Base-by-base conservation (phyloP, 2,113 vertebrate species). In the Oryzias javanicus region DNA sequence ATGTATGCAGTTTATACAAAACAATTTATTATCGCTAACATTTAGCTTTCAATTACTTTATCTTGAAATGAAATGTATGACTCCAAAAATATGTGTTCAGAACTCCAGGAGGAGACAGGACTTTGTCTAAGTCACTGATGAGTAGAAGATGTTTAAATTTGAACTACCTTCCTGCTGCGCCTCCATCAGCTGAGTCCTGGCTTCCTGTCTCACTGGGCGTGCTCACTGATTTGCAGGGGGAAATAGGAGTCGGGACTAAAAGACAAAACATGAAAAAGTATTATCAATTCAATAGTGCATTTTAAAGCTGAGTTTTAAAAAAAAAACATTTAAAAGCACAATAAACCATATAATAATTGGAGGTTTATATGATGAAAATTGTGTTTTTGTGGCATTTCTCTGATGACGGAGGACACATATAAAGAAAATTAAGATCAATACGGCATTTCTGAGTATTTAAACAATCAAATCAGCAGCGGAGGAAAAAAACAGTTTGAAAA, bases 211-310 rank as follows among this genome's bases (percentile, higher is more conserved):
- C 97, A 82, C 97, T 98, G 89, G 95, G 95, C n/a, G 96, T 97
- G 93, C 96, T 97, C 94, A 95, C 89, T 87, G 96, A 97, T 92
- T 98, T 99, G 86, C 95, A 97, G 76, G 97, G 96, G 88, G 96
- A 98, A 93, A 97, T 93, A 88, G 94, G 95, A 89, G 94, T 96
- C 85, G 96, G 97, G 89, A 98, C 97, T 99, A 92, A 92, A 93
- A 90, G 91, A 92, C 88, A 87, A 92, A 92, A 93, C 91, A 93
- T 93, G 92, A 90, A 93, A 94, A 94, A 88, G 90, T 86, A 90
- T 92, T 87, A 88, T 84, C 90, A 87, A 92, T 95, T 93, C 94
- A 90, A 88, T 89, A 88, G 91, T 91, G 91, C 89, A 93, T 35
- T 35, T 35, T 12, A 35, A 35, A 35, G 2, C 35, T 10, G 85